Base-by-base conservation (phyloP, 2,797 vertebrate genomes). In the Brachymystax lenok region DNA sequence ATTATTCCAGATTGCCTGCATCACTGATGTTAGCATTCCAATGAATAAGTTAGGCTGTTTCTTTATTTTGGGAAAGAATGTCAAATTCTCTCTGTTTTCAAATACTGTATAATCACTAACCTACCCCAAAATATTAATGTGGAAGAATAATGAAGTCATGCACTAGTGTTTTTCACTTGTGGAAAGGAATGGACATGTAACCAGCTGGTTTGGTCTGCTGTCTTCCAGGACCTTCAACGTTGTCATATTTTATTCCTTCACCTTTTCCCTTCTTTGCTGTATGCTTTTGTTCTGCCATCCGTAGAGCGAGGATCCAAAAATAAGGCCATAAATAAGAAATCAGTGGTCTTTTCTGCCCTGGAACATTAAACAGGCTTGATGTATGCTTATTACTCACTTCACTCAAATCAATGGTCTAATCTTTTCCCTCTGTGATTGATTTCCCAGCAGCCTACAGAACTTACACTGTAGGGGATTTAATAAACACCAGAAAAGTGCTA, bases 271-370 rank as follows among this genome's bases (percentile, higher is more conserved):
- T 30, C 71, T 16, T 33, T 72, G 50, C 56, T 21, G 10, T n/a
- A 27, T 73, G 5, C 12, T 35, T 8, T 28, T 59, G 10, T 80
- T 82, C 75, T 84, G n/a, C 35, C 40, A 4, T 70, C 69, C 10
- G 17, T 35, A 88, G 89, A 90, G 80, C 66, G 76, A 87, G 80
- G 80, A 80, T 80, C 87, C 90, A 92, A 88, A 94, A 94, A 93
- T 94, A 94, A 92, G 87, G 75, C 89, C 86, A 92, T 95, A 95
- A 94, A 95, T 95, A 94, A 95, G 90, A 94, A 95, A 94, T 93
- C 90, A 90, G 87, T 90, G 83, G 87, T 88, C 89, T 91, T 94
- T 94, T 92, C 86, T 94, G 88, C 94, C 92, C 90, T 85, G 75
- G 80, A 90, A 84, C 81, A 91, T 95, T 95, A 90, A 90, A 79